A percentile compares a stretch with the other conserved stretches of the same genome.
These are phyloP conservation scores for Mus caroli DNA, from an alignment of 2,797 vertebrate species.

Conservation along the genomic window DNA sequence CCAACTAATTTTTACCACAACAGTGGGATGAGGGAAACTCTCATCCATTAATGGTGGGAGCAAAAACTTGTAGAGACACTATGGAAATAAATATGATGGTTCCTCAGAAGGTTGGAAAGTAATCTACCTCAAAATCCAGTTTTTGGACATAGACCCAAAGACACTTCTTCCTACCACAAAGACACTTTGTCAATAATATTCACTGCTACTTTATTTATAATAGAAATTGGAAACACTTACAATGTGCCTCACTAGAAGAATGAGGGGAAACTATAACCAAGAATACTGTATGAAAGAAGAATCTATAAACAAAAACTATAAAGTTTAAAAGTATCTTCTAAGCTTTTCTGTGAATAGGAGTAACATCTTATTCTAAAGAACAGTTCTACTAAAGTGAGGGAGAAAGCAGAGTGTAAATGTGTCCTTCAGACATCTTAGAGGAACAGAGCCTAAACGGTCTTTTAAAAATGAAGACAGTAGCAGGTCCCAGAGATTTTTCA, in stretches of 20 bases:
- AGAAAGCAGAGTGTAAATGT: not conserved
- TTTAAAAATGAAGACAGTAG: not conserved
- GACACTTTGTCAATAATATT: not conserved
- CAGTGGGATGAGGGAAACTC: no score
- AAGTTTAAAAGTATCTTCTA: not conserved
- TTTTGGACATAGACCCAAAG: not conserved
- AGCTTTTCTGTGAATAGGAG: not conserved
- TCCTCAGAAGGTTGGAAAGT: no score
- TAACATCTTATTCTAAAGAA: not conserved
- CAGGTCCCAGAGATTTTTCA: not conserved
- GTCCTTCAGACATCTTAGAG: not conserved
- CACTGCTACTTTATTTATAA: not conserved
- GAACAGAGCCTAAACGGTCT: not conserved
- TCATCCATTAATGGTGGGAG: no score
- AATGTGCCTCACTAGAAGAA: not conserved
- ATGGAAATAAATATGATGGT: no score
- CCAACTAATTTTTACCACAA: no score
- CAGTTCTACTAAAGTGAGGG: not conserved
- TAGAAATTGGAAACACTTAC: not conserved
- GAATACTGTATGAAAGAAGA: not conserved
- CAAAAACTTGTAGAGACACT: no score
- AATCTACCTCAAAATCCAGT: not conserved
- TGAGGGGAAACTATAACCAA: not conserved
- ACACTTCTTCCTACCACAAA: not conserved
- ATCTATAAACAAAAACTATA: not conserved